These are phyloP conservation scores for Tenthredo distinguenda DNA, from an alignment of 2,888 invertebrate species.

Conservation along the genomic window DNA sequence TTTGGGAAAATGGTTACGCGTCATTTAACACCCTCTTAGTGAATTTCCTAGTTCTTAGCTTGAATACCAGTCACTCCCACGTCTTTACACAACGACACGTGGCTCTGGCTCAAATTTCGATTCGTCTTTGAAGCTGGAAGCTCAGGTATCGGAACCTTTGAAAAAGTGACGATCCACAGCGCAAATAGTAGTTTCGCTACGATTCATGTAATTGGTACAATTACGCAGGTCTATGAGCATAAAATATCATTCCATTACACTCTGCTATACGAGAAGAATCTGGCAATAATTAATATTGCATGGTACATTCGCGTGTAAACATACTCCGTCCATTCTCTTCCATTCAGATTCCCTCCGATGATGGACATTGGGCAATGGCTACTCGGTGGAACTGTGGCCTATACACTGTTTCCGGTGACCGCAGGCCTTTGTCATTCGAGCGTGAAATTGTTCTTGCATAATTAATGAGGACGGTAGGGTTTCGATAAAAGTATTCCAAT, in stretches of 20 bases:
- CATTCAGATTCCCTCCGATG: slow-evolving; percentile 32
- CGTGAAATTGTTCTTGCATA: slow-evolving; percentile 71
- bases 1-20: slow-evolving; percentile 60
- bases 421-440: slow-evolving; percentile 52
- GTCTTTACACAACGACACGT: slow-evolving; percentile 15
- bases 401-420: slow-evolving; percentile 38
- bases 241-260: neutral
- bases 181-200: neutral
- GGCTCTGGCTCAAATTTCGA: neutral
- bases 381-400: slow-evolving; percentile 14
- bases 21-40: slow-evolving; percentile 63
- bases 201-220: neutral
- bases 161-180: neutral
- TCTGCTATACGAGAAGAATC: neutral
- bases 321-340: slow-evolving; percentile 19
- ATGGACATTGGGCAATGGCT: slow-evolving; percentile 32
- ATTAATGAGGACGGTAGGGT: slow-evolving; percentile 67
- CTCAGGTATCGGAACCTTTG: too few species aligned
- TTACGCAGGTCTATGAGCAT: neutral
- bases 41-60: slow-evolving; percentile 54
- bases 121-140: neutral
- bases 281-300: slow-evolving; percentile 17
- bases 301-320: slow-evolving; percentile 8
- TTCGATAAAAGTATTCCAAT: slow-evolving; percentile 74
- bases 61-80: slow-evolving; percentile 33